phyloP scores from a whole-genome alignment of 2,888 invertebrate species.

The Callosobruchus maculatus region DNA sequence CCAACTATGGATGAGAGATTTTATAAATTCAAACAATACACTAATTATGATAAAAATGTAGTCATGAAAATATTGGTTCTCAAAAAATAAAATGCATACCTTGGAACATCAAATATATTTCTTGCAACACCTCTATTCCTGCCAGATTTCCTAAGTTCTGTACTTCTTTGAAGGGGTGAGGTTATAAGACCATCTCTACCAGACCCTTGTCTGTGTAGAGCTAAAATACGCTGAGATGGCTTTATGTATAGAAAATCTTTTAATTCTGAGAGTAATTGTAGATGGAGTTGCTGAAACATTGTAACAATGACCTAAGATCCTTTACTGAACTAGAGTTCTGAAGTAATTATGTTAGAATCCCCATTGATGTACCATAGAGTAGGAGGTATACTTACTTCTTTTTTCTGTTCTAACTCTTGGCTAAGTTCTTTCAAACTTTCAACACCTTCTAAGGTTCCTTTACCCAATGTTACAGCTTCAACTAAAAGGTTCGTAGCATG shows the following conservation, averaged over 20 bases:
- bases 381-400: constrained; percentile 53
- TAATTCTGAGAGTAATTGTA: constrained; percentile 67
- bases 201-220: constrained; percentile 61
- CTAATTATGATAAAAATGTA: too few relatives aligned
- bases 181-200: constrained; percentile 50
- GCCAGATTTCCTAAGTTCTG: constrained; percentile 55
- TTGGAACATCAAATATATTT: constrained; percentile 46
- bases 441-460: constrained; percentile 73
- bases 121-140: constrained; percentile 55
- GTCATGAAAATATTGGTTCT: too few relatives aligned
- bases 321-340: background rate
- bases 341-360: too few relatives aligned
- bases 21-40: too few relatives aligned
- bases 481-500: constrained; percentile 80
- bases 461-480: constrained; percentile 64
- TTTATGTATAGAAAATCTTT: constrained; percentile 65
- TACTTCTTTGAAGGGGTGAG: constrained; percentile 58
- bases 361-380: too few relatives aligned
- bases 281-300: constrained; percentile 59
- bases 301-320: background rate
- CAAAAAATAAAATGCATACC: too few relatives aligned
- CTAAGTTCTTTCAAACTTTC: constrained; percentile 80
- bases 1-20: too few relatives aligned
- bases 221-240: constrained; percentile 44
- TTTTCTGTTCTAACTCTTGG: constrained; percentile 66